Evolutionary conservation across 2,888 invertebrate species (phyloP).

Genomic region (Amiota communis): DNA sequence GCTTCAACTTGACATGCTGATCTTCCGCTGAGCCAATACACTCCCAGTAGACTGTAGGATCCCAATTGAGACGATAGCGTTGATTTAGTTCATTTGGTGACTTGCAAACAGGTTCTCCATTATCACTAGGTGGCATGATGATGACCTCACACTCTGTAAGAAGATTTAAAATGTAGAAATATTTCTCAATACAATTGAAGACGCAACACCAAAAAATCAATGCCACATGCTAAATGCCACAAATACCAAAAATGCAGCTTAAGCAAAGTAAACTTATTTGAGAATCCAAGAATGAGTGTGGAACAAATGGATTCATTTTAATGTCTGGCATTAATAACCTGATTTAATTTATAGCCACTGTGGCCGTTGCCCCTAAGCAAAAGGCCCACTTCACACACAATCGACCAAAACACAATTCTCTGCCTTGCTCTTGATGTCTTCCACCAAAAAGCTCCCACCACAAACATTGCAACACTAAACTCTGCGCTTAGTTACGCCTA

Average conservation of each 20-base stretch:
- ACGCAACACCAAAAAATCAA: too few relatives aligned
- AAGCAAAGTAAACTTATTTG: too few relatives aligned
- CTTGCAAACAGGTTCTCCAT: conserved; percentile 49
- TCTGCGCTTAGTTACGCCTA: background rate
- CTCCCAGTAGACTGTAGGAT: conserved; percentile 52
- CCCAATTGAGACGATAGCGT: conserved; percentile 49
- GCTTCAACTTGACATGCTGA: conserved; percentile 42
- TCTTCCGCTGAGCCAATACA: conserved; percentile 38
- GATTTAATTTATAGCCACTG: conserved; percentile 57
- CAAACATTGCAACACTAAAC: background rate
- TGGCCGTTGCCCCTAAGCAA: too few relatives aligned
- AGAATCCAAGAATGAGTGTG: too few relatives aligned
- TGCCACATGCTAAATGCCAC: too few relatives aligned
- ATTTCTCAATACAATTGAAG: too few relatives aligned
- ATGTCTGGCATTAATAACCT: conserved; percentile 63
- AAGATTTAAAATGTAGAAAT: too few relatives aligned
- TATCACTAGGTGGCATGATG: conserved; percentile 35
- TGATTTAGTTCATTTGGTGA: conserved; percentile 41
- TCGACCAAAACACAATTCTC: too few relatives aligned
- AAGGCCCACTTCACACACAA: too few relatives aligned
- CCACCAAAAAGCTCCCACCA: too few relatives aligned
- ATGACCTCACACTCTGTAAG: background rate
- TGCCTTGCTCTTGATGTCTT: too few relatives aligned
- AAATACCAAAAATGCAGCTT: too few relatives aligned
- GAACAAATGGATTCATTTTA: conserved; percentile 50